Evolutionary conservation across 2,888 invertebrate genomes (phyloP).

Genomic region (Watsonalla binaria): DNA sequence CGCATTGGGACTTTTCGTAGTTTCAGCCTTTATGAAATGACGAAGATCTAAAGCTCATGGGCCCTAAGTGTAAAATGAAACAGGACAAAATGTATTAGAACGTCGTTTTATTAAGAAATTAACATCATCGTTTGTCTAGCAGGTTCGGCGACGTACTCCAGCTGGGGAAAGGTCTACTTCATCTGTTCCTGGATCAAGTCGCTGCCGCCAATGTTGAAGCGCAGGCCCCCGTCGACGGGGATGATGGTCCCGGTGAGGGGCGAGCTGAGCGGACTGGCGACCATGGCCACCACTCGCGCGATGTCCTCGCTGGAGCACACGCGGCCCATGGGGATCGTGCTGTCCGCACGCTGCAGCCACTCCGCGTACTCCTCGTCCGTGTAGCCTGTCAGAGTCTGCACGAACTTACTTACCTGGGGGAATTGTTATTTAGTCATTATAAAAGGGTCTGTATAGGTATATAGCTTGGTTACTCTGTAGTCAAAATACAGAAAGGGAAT

Average conservation of each 20-base stretch:
- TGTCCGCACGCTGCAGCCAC: constrained; percentile 14
- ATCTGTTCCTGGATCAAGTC: constrained; percentile 7
- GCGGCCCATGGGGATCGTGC: constrained; percentile 23
- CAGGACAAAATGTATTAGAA: too few relatives aligned
- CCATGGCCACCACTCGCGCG: constrained; percentile 87
- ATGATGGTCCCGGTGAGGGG: constrained; percentile 85
- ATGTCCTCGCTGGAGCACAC: constrained; percentile 79
- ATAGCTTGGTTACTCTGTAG: too few relatives aligned
- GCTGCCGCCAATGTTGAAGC: constrained; percentile 3
- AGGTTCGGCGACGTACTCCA: too few relatives aligned
- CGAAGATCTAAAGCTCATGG: too few relatives aligned
- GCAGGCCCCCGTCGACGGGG: constrained; percentile 29
- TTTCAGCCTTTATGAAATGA: too few relatives aligned
- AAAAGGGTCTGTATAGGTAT: too few relatives aligned
- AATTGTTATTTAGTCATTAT: not conserved
- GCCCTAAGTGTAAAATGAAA: too few relatives aligned
- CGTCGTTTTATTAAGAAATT: too few relatives aligned
- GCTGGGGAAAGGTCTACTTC: not conserved
- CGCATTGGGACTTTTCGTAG: too few relatives aligned
- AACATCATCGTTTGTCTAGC: too few relatives aligned
- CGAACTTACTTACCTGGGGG: constrained; percentile 18
- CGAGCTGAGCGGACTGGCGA: constrained; percentile 89
- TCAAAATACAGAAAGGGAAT: too few relatives aligned
- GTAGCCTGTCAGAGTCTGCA: constrained; percentile 21
- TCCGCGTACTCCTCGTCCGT: constrained; percentile 21